Percentiles rank a stretch among this genome's conserved stretches.
Conservation (phyloP, 1,140 invertebrate genomes). For the Zeugodacus cucurbitae region DNA sequence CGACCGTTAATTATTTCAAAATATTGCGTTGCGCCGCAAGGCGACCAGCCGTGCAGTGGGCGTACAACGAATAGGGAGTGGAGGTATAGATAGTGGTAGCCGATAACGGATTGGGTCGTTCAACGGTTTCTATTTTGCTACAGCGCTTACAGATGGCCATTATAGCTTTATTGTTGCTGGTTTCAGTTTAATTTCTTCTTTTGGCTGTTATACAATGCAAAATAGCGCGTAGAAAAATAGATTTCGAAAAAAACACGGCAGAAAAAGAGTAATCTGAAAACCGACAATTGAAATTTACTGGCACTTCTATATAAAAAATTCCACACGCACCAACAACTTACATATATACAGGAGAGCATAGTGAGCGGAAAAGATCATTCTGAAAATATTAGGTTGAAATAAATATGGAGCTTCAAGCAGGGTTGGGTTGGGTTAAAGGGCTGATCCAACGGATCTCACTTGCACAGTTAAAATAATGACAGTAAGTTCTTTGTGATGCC, state of each 20-base stretch:
- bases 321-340: too few species aligned
- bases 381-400: too few species aligned
- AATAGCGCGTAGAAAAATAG: neutral
- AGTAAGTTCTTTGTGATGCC: too few species aligned
- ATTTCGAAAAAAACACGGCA: neutral
- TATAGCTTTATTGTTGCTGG: neutral
- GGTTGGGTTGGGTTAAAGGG: too few species aligned
- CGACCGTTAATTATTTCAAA: conserved; percentile 23
- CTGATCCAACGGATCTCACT: too few species aligned
- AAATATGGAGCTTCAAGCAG: too few species aligned
- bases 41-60: neutral
- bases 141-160: neutral
- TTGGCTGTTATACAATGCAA: neutral
- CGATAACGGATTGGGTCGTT: neutral
- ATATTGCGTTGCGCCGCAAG: neutral
- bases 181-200: neutral
- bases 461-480: too few species aligned
- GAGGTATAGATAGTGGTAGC: neutral
- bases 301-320: too few species aligned
- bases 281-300: too few species aligned
- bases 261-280: neutral
- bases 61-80: neutral
- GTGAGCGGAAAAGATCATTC: too few species aligned
- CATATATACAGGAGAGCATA: too few species aligned
- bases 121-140: neutral